Conservation (phyloP, 2,888 invertebrate genomes). For the Euproctis similis region DNA sequence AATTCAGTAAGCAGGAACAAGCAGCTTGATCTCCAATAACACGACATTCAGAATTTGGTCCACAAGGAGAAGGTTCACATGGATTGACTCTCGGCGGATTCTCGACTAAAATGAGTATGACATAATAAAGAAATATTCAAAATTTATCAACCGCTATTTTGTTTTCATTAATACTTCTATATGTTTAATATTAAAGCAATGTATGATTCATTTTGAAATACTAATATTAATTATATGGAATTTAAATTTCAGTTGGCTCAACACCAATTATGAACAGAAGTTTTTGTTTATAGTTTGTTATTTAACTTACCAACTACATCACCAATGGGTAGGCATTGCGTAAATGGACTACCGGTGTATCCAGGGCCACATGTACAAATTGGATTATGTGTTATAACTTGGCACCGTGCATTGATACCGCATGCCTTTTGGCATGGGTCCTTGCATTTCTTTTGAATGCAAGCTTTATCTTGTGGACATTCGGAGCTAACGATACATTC, state of each 20-base stretch:
- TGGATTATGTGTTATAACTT: conserved; percentile 90
- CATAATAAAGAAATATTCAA: too few species aligned
- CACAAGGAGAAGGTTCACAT: conserved; percentile 88
- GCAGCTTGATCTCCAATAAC: conserved; percentile 88
- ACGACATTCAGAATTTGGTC: conserved; percentile 87
- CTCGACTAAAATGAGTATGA: too few species aligned
- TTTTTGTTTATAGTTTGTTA: too few species aligned
- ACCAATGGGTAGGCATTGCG: conserved; percentile 76
- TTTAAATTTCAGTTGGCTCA: too few species aligned
- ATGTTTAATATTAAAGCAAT: too few species aligned
- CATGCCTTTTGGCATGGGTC: conserved; percentile 90
- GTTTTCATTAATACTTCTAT: too few species aligned
- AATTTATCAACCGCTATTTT: too few species aligned
- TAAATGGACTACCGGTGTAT: conserved; percentile 88
- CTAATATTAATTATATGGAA: too few species aligned
- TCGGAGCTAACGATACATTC: conserved; percentile 91
- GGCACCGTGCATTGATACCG: conserved; percentile 87
- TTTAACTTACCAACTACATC: too few species aligned
- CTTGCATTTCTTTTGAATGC: conserved; percentile 85
- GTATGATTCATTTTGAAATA: too few species aligned
- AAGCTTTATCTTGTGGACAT: conserved; percentile 86
- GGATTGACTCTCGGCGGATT: too few species aligned
- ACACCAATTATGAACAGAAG: too few species aligned
- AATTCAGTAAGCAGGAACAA: conserved; percentile 87
- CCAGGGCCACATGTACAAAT: conserved; percentile 88